Percentiles rank a stretch among this genome's conserved stretches.
Evolutionary conservation across 1,140 invertebrate genomes (phyloP).

Genomic region (Platyscapa corneri): DNA sequence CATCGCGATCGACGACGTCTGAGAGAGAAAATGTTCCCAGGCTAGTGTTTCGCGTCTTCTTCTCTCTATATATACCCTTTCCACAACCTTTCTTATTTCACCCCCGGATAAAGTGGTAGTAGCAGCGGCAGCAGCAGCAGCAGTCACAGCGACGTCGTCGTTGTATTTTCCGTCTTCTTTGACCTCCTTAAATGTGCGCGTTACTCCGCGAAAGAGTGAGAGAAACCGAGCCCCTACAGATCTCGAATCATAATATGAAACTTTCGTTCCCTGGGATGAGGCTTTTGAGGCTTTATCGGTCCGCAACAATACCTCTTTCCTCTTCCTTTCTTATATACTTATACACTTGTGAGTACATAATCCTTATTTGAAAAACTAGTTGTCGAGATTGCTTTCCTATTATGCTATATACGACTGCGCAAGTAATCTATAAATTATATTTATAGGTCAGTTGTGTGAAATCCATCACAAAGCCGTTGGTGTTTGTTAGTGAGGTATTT

Average conservation of each 20-base stretch:
- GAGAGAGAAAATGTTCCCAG: conserved; percentile 4
- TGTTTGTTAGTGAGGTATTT: conserved; percentile 2
- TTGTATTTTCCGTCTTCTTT: conserved; percentile 8
- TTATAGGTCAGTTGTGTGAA: neutral
- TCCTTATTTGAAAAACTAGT: conserved; percentile 2
- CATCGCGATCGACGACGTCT: conserved; percentile 36
- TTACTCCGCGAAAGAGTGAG: conserved; percentile 12
- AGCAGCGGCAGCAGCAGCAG: neutral
- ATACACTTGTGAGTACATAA: conserved; percentile 3
- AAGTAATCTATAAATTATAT: neutral
- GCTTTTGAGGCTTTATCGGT: conserved; percentile 46
- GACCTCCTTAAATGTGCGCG: conserved; percentile 34
- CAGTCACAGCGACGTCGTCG: neutral
- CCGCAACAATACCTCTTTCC: conserved; percentile 10
- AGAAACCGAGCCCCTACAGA: conserved; percentile 2
- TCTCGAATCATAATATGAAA: conserved; percentile 46
- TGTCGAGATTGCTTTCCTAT: conserved; percentile 6
- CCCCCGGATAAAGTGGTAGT: neutral
- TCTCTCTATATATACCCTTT: neutral
- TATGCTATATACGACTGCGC: neutral
- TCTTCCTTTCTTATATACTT: neutral
- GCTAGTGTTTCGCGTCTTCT: conserved; percentile 7
- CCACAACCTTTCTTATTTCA: neutral
- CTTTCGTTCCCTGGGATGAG: conserved; percentile 41
- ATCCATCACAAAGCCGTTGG: neutral